Conservation (phyloP, 1,140 invertebrate species). For the Riptortus pedestris region DNA sequence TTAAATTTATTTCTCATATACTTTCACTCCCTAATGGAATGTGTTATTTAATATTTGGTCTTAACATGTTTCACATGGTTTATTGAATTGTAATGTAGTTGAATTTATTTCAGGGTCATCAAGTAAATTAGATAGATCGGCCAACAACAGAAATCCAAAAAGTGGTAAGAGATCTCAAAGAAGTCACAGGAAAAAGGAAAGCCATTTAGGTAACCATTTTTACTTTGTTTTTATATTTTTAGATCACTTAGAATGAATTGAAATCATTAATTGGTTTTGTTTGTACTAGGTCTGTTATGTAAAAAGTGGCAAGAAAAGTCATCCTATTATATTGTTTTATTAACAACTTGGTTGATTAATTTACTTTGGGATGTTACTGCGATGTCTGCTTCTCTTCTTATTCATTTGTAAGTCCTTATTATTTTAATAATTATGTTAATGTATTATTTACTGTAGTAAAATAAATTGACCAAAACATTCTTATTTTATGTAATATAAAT, state of each 20-base stretch:
- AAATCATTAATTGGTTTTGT: too few species aligned
- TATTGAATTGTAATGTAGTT: too few species aligned
- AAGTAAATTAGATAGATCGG: conserved; percentile 15
- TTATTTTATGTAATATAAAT: too few species aligned
- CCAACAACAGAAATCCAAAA: neutral
- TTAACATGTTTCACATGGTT: too few species aligned
- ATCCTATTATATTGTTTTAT: conserved; percentile 31
- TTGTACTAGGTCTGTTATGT: conserved; percentile 25
- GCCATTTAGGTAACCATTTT: conserved; percentile 21
- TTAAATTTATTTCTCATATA: too few species aligned
- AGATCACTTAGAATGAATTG: neutral
- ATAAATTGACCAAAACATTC: too few species aligned
- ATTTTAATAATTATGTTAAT: too few species aligned
- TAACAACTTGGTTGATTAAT: conserved; percentile 54
- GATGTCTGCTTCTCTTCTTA: conserved; percentile 60
- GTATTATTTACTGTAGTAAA: too few species aligned
- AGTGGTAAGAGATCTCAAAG: conserved; percentile 25
- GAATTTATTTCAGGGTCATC: neutral
- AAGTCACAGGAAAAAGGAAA: conserved; percentile 15
- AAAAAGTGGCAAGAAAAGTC: conserved; percentile 32
- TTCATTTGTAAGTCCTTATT: conserved; percentile 55
- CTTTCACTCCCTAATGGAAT: too few species aligned
- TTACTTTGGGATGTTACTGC: conserved; percentile 64
- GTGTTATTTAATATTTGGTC: neutral
- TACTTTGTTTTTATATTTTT: neutral